phyloP scores from a whole-genome alignment of 2,797 vertebrate species.

The Microcaecilia unicolor region DNA sequence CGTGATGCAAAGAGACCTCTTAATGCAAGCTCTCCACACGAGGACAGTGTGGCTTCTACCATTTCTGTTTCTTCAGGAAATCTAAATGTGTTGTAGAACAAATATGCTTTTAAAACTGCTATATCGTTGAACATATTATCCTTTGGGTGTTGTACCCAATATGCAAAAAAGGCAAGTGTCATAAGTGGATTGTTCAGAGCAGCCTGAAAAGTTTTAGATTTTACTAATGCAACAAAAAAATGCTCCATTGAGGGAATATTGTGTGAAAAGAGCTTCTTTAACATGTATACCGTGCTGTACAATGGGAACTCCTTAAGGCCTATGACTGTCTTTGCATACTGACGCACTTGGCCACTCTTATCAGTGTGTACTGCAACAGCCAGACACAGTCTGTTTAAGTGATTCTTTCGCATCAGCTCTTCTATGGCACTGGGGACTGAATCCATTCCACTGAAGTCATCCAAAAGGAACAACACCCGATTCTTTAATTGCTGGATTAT shows the following conservation, averaged over 20 bases:
- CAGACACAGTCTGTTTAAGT: constrained; percentile 10
- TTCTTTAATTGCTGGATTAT: constrained; percentile 14
- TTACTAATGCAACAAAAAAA: background rate
- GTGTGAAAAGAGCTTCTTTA: constrained; percentile 11
- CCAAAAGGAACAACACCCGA: constrained; percentile 32
- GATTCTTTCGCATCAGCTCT: constrained; percentile 26
- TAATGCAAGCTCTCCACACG: constrained; percentile 27
- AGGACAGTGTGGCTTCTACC: constrained; percentile 2
- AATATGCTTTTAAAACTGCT: constrained; percentile 2
- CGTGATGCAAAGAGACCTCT: constrained; percentile 12
- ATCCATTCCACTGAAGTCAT: constrained; percentile 19
- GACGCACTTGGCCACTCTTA: constrained; percentile 2
- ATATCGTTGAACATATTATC: background rate
- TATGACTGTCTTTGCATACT: constrained; percentile 8
- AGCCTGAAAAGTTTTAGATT: background rate
- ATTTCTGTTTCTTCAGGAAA: background rate
- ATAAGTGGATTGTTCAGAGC: constrained; percentile 2
- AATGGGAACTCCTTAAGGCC: constrained; percentile 16
- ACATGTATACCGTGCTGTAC: constrained; percentile 13
- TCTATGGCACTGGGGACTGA: constrained; percentile 1
- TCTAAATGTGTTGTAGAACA: background rate
- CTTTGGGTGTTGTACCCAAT: constrained; percentile 2
- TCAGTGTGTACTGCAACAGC: constrained; percentile 13
- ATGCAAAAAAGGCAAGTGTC: background rate
- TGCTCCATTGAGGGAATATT: background rate